These are phyloP conservation scores for Carpatolechia fugitivella DNA, from an alignment of 2,888 invertebrate genomes.

Conservation along the genomic window DNA sequence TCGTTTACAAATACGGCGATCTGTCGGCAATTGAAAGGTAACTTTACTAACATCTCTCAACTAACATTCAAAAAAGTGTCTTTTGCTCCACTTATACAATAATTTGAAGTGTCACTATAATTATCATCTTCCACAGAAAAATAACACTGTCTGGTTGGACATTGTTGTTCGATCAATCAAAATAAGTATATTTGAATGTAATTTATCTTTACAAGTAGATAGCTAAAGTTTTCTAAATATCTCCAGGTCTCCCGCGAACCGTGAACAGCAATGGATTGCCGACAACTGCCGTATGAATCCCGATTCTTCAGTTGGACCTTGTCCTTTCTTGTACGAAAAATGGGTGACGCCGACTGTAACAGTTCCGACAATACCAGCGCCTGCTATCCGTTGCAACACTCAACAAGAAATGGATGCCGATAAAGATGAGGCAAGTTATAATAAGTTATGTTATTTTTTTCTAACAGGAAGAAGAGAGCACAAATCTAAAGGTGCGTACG, in stretches of 20 bases:
- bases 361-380: not conserved
- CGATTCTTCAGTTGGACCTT: conserved; percentile 75
- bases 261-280: conserved; percentile 82
- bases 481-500: no score
- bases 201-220: not conserved
- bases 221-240: not conserved
- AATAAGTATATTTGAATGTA: no score
- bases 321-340: conserved; percentile 68
- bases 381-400: not conserved
- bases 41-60: conserved; percentile 4
- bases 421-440: no score
- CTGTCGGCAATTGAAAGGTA: conserved; percentile 50
- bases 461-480: no score
- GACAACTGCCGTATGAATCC: conserved; percentile 81
- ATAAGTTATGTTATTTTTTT: no score
- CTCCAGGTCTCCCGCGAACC: conserved; percentile 66
- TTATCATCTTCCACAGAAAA: no score
- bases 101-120: no score
- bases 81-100: no score
- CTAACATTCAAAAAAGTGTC: no score
- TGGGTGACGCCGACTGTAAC: not conserved
- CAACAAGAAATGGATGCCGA: not conserved
- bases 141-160: no score
- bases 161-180: no score
- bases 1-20: conserved; percentile 57